phyloP scores from a whole-genome alignment of 2,797 vertebrate species.

The Sebastes aleutianus region DNA sequence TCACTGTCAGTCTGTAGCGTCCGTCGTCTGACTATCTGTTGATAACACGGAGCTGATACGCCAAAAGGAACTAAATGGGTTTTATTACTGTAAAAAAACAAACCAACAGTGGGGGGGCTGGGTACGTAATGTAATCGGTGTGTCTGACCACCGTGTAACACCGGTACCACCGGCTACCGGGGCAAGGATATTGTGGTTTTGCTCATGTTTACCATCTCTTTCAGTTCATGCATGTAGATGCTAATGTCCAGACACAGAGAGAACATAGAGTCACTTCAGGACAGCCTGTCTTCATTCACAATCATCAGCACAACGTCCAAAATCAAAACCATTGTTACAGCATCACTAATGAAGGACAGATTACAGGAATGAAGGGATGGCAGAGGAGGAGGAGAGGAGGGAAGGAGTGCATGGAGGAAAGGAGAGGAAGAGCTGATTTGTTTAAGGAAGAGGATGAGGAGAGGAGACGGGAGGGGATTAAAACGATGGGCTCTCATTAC shows the following conservation, averaged over 20 bases:
- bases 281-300: constrained; percentile 12
- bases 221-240: too few species aligned
- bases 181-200: too few species aligned
- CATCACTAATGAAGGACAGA: constrained; percentile 50
- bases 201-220: background rate
- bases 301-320: constrained; percentile 27
- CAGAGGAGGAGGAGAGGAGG: background rate
- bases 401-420: background rate
- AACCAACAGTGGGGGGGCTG: too few species aligned
- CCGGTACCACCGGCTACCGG: too few species aligned
- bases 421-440: background rate
- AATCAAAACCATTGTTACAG: constrained; percentile 28
- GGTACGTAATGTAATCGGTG: too few species aligned
- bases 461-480: constrained; percentile 22
- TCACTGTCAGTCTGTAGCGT: too few species aligned
- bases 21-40: too few species aligned
- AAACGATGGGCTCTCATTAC: background rate
- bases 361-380: background rate
- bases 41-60: too few species aligned
- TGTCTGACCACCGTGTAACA: too few species aligned
- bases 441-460: constrained; percentile 24
- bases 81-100: too few species aligned
- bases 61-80: too few species aligned
- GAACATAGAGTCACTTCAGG: constrained; percentile 20
- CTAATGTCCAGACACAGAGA: background rate